A percentile compares a stretch with the other conserved stretches of the same genome.
Evolutionary conservation across 1,140 invertebrate species (phyloP).

Genomic region (Dendrolimus kikuchii): DNA sequence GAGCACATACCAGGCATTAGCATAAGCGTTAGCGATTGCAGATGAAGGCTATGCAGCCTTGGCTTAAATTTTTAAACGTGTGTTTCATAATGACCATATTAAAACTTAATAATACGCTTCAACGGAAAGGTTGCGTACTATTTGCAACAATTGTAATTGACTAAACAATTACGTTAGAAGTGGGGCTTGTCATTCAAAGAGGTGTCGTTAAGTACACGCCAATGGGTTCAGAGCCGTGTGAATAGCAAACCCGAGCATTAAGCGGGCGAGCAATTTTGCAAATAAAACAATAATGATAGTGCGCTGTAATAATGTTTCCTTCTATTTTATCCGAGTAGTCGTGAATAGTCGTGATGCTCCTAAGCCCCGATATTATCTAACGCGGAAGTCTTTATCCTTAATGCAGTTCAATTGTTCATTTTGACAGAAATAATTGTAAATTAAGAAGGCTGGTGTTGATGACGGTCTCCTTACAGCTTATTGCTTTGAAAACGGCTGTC

Average conservation of each 20-base stretch:
- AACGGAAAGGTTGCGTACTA: conserved; percentile 6
- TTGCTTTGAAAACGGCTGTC: too few species aligned
- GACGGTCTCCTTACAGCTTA: too few species aligned
- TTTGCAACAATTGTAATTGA: conserved; percentile 29
- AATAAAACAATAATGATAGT: conserved; percentile 61
- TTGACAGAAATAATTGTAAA: too few species aligned
- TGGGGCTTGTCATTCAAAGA: conserved; percentile 48
- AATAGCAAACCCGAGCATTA: conserved; percentile 39
- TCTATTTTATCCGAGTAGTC: conserved; percentile 30
- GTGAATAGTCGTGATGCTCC: conserved; percentile 25
- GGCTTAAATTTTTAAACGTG: too few species aligned
- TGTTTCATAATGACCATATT: too few species aligned
- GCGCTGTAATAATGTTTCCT: conserved; percentile 40
- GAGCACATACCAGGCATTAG: too few species aligned
- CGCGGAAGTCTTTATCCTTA: not conserved
- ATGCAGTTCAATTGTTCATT: too few species aligned
- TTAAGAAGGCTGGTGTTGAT: too few species aligned
- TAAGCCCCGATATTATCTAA: conserved; percentile 12
- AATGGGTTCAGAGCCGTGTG: conserved; percentile 32
- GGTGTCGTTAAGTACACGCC: conserved; percentile 44
- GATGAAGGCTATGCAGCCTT: too few species aligned
- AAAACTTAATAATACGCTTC: too few species aligned
- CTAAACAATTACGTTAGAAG: conserved; percentile 48
- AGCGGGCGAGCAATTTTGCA: conserved; percentile 44
- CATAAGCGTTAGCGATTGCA: too few species aligned